phyloP scores from a whole-genome alignment of 2,888 invertebrate genomes.

The Chrysopilus asiliformis region DNA sequence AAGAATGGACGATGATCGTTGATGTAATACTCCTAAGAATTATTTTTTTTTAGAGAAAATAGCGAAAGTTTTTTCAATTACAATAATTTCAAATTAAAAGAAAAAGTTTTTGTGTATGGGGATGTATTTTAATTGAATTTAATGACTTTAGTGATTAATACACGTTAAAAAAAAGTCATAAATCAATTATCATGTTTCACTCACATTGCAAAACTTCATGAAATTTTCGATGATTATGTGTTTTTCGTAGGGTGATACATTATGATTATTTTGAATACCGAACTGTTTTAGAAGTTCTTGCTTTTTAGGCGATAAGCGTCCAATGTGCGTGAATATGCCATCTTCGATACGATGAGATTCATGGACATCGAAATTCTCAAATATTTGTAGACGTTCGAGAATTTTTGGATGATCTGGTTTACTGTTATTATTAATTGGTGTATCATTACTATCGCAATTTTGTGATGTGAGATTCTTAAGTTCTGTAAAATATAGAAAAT shows the following conservation, averaged over 20 bases:
- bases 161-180: too few species aligned
- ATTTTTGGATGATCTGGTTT: constrained; percentile 21
- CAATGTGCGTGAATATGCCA: constrained; percentile 33
- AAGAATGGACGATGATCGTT: constrained; percentile 36
- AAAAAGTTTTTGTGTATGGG: neutral
- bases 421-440: constrained; percentile 17
- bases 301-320: constrained; percentile 34
- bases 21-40: constrained; percentile 31
- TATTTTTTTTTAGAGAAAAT: neutral
- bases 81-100: too few species aligned
- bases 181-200: constrained; percentile 23
- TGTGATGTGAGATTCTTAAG: constrained; percentile 31
- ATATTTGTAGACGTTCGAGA: constrained; percentile 30
- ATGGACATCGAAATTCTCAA: constrained; percentile 34
- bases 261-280: constrained; percentile 37
- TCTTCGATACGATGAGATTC: constrained; percentile 35
- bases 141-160: too few species aligned
- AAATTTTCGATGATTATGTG: constrained; percentile 37
- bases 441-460: constrained; percentile 29
- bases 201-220: constrained; percentile 37
- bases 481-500: constrained; percentile 23
- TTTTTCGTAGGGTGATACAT: constrained; percentile 36
- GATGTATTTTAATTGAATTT: neutral
- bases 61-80: neutral
- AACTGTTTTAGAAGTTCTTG: constrained; percentile 37